A percentile compares a stretch with the other conserved stretches of the same genome.
These are phyloP conservation scores for Burhinus bistriatus DNA, from an alignment of 2,113 vertebrate species.

Conservation along the genomic window DNA sequence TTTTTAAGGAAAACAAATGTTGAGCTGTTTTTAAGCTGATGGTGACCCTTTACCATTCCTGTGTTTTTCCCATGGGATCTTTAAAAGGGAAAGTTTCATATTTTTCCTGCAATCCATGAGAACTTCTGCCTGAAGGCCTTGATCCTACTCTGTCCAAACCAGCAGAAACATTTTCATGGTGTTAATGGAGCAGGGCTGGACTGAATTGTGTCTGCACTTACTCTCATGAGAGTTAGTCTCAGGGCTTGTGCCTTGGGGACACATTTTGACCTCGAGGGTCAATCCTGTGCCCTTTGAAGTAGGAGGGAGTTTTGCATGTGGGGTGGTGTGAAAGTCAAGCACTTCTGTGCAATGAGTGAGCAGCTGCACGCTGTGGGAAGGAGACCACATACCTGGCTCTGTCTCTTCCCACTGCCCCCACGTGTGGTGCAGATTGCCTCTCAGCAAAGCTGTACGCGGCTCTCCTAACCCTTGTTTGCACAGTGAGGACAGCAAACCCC, in stretches of 20 bases:
- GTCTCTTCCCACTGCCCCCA: not conserved
- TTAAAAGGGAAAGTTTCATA: constrained; percentile 12
- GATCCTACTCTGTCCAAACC: not conserved
- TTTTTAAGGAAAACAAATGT: constrained; percentile 59
- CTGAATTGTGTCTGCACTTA: not conserved
- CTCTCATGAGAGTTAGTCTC: not conserved
- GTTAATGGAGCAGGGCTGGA: not conserved
- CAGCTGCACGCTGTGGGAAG: constrained; percentile 9
- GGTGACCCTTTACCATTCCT: constrained; percentile 10
- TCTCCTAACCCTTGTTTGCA: not conserved
- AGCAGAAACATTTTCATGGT: constrained; percentile 15
- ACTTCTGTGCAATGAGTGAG: not conserved
- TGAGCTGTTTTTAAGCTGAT: constrained; percentile 34
- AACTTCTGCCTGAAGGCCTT: constrained; percentile 3
- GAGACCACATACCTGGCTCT: not conserved
- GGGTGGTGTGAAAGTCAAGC: not conserved
- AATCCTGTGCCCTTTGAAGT: constrained; percentile 30
- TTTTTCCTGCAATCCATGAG: constrained; percentile 20
- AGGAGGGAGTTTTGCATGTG: not conserved
- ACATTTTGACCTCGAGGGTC: constrained; percentile 20
- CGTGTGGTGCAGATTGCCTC: not conserved
- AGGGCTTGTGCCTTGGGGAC: not conserved
- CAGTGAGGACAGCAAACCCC: not conserved
- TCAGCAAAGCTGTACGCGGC: not conserved
- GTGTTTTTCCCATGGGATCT: constrained; percentile 29